phyloP scores from a whole-genome alignment of 1,140 invertebrate species.

The Zaprionus nigranus region DNA sequence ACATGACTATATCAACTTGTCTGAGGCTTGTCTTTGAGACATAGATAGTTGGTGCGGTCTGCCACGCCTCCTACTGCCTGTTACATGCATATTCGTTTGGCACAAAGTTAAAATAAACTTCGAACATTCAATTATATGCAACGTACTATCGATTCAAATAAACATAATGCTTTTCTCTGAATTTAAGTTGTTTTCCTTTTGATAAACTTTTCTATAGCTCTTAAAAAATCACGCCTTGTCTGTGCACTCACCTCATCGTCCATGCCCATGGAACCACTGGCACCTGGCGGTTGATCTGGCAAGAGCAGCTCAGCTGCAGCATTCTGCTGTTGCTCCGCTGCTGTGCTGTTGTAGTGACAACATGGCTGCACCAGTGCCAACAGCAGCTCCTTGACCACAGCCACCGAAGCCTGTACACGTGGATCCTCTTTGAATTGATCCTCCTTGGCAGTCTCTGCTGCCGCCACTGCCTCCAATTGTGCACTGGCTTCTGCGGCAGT shows the following conservation, averaged over 20 bases:
- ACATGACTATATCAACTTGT: too few relatives aligned
- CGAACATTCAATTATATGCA: too few relatives aligned
- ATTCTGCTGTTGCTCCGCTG: conserved; percentile 2
- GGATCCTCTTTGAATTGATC: conserved; percentile 51
- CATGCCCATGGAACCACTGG: neutral
- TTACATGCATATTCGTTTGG: too few relatives aligned
- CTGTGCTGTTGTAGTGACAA: conserved; percentile 50
- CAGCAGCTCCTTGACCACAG: conserved; percentile 70
- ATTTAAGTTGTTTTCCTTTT: too few relatives aligned
- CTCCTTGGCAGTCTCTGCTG: conserved; percentile 13
- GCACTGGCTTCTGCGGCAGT: neutral
- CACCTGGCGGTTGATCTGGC: conserved; percentile 43
- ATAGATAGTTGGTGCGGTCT: too few relatives aligned
- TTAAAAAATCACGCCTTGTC: too few relatives aligned
- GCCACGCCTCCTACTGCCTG: too few relatives aligned
- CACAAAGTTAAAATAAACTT: too few relatives aligned
- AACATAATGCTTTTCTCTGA: too few relatives aligned
- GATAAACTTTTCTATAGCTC: too few relatives aligned
- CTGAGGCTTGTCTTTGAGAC: too few relatives aligned
- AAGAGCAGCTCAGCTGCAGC: conserved; percentile 53
- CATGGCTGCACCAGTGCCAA: conserved; percentile 71
- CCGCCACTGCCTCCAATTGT: neutral
- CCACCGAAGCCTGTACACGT: conserved; percentile 55
- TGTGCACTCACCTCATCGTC: conserved; percentile 51
- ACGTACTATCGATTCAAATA: too few relatives aligned